Evolutionary conservation across 2,888 invertebrate species (phyloP).

Genomic region (Microdon myrmicae): DNA sequence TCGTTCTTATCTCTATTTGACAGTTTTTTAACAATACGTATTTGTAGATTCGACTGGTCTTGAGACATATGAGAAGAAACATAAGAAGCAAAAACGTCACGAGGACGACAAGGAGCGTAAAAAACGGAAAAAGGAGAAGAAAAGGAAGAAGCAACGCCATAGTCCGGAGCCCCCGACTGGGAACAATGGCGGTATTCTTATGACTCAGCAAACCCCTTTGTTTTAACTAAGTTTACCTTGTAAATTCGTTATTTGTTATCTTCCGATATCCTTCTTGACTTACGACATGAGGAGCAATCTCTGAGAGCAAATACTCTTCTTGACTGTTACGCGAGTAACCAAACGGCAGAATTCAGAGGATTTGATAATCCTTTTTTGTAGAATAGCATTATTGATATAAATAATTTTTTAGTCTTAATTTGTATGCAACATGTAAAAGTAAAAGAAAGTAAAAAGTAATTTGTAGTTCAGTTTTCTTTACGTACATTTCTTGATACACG

Average conservation of each 20-base stretch:
- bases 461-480: no score
- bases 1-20: constrained; percentile 1
- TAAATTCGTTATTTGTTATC: neutral
- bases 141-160: constrained; percentile 93
- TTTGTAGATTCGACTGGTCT: constrained; percentile 72
- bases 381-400: no score
- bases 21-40: neutral
- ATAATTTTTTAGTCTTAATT: no score
- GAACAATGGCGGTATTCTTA: constrained; percentile 40
- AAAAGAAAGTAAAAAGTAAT: no score
- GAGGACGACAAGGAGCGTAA: constrained; percentile 94
- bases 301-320: no score
- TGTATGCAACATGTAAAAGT: no score
- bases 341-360: no score
- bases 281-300: no score
- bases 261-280: constrained; percentile 3
- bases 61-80: constrained; percentile 93
- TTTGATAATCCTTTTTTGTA: no score
- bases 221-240: constrained; percentile 19
- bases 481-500: no score
- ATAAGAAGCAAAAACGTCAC: constrained; percentile 92
- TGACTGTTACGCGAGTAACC: no score
- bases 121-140: constrained; percentile 95
- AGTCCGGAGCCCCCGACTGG: constrained; percentile 78
- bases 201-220: constrained; percentile 40